Conservation (phyloP, 2,113 vertebrate species). For the Dissostichus mawsoni region DNA sequence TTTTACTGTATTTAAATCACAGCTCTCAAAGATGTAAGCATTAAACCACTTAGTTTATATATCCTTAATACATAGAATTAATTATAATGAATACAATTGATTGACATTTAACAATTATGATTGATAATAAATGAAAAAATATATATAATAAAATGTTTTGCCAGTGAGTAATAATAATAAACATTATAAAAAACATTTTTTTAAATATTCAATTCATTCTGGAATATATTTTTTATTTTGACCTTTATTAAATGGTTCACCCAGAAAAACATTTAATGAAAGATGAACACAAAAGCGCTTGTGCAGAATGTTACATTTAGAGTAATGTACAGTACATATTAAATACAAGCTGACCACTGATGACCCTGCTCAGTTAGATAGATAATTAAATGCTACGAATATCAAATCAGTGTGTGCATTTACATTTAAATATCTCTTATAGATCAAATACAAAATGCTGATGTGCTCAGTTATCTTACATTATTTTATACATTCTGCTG, state of each 20-base stretch:
- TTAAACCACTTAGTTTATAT: too few species aligned
- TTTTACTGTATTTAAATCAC: neutral
- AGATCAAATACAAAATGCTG: neutral
- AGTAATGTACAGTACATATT: neutral
- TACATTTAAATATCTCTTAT: neutral
- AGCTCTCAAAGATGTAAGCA: too few species aligned
- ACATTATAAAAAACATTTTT: neutral
- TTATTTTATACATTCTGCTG: neutral
- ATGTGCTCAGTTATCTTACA: neutral
- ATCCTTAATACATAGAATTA: too few species aligned
- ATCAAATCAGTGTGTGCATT: neutral
- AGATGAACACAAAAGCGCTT: neutral
- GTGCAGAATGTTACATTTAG: neutral
- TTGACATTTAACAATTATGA: neutral
- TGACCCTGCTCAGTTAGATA: neutral
- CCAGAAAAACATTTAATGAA: neutral
- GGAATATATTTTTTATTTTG: conserved; percentile 3
- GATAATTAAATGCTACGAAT: neutral
- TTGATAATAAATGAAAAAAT: neutral
- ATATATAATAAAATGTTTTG: neutral
- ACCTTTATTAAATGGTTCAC: conserved; percentile 14
- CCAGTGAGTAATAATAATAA: neutral
- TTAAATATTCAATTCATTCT: neutral
- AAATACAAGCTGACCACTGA: neutral
- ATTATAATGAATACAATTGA: neutral